A percentile compares a stretch with the other conserved stretches of the same genome.
These are phyloP conservation scores for Urophycis tenuis DNA, from an alignment of 2,797 vertebrate genomes.

Conservation along the genomic window DNA sequence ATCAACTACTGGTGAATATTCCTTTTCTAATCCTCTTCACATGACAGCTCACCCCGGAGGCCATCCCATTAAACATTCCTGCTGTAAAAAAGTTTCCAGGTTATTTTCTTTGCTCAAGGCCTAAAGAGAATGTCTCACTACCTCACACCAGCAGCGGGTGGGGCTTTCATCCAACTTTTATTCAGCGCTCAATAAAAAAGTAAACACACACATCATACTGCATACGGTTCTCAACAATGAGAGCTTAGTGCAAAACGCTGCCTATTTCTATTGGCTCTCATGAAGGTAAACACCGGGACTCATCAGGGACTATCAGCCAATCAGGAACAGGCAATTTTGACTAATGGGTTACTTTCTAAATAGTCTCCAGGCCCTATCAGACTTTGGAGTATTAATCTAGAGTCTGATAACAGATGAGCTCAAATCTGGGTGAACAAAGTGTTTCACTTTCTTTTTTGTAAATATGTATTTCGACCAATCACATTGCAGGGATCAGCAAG, in stretches of 20 bases:
- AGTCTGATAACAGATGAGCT: not conserved
- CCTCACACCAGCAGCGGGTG: no score
- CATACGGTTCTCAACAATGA: not conserved
- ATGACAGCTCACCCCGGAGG: not conserved
- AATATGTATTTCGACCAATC: not conserved
- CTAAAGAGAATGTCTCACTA: not conserved
- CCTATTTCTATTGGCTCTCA: not conserved
- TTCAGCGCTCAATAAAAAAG: not conserved
- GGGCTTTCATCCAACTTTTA: not conserved
- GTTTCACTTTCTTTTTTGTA: not conserved
- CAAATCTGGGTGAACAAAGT: not conserved
- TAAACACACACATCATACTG: not conserved
- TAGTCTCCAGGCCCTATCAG: not conserved
- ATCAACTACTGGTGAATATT: not conserved
- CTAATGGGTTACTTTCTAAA: not conserved
- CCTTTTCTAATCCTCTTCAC: not conserved
- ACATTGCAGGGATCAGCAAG: not conserved
- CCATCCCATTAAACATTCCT: not conserved
- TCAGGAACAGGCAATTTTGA: not conserved
- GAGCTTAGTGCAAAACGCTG: not conserved
- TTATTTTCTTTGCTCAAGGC: not conserved
- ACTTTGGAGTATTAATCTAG: not conserved
- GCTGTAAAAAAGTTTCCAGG: not conserved
- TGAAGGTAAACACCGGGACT: not conserved
- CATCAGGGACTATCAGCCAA: not conserved